These are phyloP conservation scores for Pogonomyrmex barbatus DNA, from an alignment of 1,140 invertebrate genomes.

Conservation along the genomic window DNA sequence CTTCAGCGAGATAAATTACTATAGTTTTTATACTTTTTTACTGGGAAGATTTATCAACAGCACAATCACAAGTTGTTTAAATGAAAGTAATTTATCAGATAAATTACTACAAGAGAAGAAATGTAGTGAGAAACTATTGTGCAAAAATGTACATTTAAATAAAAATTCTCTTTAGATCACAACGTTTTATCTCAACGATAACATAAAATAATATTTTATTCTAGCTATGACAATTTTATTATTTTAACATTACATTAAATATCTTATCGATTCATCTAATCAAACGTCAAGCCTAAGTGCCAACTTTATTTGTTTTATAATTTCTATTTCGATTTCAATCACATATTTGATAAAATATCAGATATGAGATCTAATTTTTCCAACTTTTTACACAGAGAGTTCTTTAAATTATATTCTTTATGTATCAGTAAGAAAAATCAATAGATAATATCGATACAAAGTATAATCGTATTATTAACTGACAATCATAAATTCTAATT, in stretches of 20 bases:
- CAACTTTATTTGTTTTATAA: neutral
- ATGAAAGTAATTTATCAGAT: neutral
- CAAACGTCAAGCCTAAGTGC: neutral
- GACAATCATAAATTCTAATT: constrained; percentile 1
- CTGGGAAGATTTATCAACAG: neutral
- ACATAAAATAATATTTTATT: neutral
- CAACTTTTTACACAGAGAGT: neutral
- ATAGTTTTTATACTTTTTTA: neutral
- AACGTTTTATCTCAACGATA: no score
- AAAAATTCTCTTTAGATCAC: neutral
- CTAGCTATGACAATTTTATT: constrained; percentile 19
- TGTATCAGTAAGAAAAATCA: constrained; percentile 4
- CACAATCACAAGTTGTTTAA: neutral
- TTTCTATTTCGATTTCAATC: constrained; percentile 9
- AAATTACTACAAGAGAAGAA: neutral
- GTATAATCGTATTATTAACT: constrained; percentile 29
- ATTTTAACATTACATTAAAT: neutral
- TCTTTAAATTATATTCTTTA: constrained; percentile 8
- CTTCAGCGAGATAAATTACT: neutral
- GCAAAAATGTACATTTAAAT: neutral
- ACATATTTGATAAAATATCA: constrained; percentile 21
- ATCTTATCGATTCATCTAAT: constrained; percentile 29
- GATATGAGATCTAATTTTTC: constrained; percentile 20
- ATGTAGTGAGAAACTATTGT: neutral
- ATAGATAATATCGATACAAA: neutral